These are phyloP conservation scores for Heliothis virescens DNA, from an alignment of 1,140 invertebrate genomes.

Conservation along the genomic window DNA sequence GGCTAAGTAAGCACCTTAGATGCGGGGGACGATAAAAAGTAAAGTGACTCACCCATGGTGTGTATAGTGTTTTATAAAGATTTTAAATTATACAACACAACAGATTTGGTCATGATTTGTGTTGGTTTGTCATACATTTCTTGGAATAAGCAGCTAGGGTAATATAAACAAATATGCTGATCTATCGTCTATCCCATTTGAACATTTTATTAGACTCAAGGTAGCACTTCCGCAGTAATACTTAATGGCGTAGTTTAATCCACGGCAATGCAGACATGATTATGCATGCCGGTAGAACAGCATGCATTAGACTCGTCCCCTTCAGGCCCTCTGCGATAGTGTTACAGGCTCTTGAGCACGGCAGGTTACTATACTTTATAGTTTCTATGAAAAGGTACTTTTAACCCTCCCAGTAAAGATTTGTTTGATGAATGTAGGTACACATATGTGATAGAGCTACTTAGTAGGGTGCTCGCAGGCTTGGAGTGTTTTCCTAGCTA, in stretches of 20 bases:
- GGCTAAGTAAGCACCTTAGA: slow-evolving; percentile 27
- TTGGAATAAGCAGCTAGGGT: too few species aligned
- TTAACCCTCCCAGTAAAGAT: slow-evolving; percentile 1
- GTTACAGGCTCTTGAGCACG: slow-evolving; percentile 47
- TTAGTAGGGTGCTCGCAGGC: not conserved
- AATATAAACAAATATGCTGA: too few species aligned
- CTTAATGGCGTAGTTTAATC: slow-evolving; percentile 22
- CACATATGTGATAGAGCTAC: slow-evolving; percentile 31
- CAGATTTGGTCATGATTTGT: too few species aligned
- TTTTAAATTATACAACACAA: too few species aligned
- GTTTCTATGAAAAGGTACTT: slow-evolving; percentile 42
- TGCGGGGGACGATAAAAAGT: slow-evolving; percentile 18
- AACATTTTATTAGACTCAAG: not conserved
- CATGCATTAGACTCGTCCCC: slow-evolving; percentile 47
- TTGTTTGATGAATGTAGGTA: slow-evolving; percentile 9
- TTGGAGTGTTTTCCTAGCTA: too few species aligned
- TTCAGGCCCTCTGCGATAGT: slow-evolving; percentile 35
- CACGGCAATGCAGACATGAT: slow-evolving; percentile 32
- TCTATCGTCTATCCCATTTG: too few species aligned
- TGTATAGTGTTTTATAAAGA: not conserved
- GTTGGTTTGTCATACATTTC: too few species aligned
- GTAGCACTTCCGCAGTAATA: not conserved
- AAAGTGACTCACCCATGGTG: slow-evolving; percentile 9
- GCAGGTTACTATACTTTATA: slow-evolving; percentile 44
- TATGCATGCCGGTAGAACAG: slow-evolving; percentile 35